These are phyloP conservation scores for Zaprionus ornatus DNA, from an alignment of 1,140 invertebrate genomes.

Conservation along the genomic window DNA sequence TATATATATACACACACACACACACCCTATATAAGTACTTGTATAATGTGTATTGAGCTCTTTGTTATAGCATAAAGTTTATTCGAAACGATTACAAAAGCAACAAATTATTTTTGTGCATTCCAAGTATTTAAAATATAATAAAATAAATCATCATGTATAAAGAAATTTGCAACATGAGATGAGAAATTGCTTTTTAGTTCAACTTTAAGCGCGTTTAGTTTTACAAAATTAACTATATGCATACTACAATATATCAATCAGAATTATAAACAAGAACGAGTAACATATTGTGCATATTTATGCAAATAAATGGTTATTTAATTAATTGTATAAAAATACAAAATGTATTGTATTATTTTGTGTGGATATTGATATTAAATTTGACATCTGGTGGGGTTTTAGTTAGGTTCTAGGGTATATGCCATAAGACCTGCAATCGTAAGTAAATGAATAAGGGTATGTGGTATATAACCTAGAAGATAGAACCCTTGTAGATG, in stretches of 20 bases:
- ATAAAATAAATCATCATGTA: slow-evolving; percentile 46
- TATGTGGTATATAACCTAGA: no score
- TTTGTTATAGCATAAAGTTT: slow-evolving; percentile 61
- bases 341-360: background rate
- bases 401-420: no score
- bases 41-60: slow-evolving; percentile 32
- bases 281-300: slow-evolving; percentile 68
- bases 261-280: slow-evolving; percentile 17
- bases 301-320: slow-evolving; percentile 76
- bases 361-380: no score
- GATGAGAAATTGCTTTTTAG: slow-evolving; percentile 57
- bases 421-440: no score
- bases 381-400: no score
- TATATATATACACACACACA: slow-evolving; percentile 30
- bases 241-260: slow-evolving; percentile 46
- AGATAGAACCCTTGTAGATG: no score
- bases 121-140: slow-evolving; percentile 79
- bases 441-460: no score
- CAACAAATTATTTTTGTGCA: slow-evolving; percentile 72
- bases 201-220: slow-evolving; percentile 64
- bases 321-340: slow-evolving; percentile 49
- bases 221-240: slow-evolving; percentile 54
- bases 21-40: slow-evolving; percentile 28
- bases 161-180: slow-evolving; percentile 34
- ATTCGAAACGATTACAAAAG: slow-evolving; percentile 48